A percentile compares a stretch with the other conserved stretches of the same genome.
These are phyloP conservation scores for Coregonus sp. DNA, from an alignment of 2,797 vertebrate genomes.

Conservation along the genomic window DNA sequence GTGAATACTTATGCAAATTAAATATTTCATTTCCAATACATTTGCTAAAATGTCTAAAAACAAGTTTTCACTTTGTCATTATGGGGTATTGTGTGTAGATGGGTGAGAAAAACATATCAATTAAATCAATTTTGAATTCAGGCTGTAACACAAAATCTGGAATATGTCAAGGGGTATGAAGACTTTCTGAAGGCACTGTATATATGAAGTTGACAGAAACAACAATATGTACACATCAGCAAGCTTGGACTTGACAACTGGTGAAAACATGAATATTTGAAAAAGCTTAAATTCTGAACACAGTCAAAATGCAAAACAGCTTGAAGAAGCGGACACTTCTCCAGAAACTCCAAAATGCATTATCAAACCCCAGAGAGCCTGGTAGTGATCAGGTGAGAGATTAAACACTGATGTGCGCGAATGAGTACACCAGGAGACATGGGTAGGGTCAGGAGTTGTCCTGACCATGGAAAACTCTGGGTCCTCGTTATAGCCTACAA, in stretches of 20 bases:
- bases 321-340: constrained; percentile 9
- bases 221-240: constrained; percentile 36
- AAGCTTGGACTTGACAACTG: constrained; percentile 43
- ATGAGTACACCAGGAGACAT: not conserved
- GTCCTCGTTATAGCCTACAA: not conserved
- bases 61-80: too few species aligned
- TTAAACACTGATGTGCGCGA: constrained; percentile 2
- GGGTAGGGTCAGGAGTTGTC: not conserved
- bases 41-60: too few species aligned
- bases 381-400: constrained; percentile 30
- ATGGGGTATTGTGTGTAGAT: too few species aligned
- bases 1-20: too few species aligned
- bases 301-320: constrained; percentile 37
- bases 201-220: constrained; percentile 39
- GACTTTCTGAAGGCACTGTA: too few species aligned
- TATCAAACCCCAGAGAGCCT: constrained; percentile 24
- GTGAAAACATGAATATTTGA: too few species aligned
- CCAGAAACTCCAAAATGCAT: not conserved
- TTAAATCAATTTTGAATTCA: too few species aligned
- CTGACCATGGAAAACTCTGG: not conserved
- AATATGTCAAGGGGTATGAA: too few species aligned
- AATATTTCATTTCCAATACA: too few species aligned
- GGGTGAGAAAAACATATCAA: too few species aligned
- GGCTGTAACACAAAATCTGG: too few species aligned
- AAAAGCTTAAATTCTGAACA: too few species aligned